Evolutionary conservation across 2,113 vertebrate species (phyloP).

Genomic region (Pangasianodon hypophthalmus): DNA sequence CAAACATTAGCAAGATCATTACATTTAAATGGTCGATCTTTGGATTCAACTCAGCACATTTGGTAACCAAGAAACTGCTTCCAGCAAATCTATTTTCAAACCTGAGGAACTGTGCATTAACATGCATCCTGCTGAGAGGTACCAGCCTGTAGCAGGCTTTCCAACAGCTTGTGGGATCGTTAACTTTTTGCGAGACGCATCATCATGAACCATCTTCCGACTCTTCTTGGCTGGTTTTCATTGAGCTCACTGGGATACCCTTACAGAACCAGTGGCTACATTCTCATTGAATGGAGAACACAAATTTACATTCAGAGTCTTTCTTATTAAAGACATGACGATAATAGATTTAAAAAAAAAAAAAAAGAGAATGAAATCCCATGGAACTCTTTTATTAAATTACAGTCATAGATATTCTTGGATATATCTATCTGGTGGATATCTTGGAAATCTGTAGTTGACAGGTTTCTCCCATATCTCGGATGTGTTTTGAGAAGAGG

Average conservation of each 20-base stretch:
- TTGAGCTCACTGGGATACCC: neutral
- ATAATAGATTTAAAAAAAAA: neutral
- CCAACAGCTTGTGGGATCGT: conserved; percentile 22
- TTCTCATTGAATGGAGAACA: neutral
- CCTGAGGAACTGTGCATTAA: conserved; percentile 15
- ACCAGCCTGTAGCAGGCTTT: conserved; percentile 29
- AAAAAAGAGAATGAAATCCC: neutral
- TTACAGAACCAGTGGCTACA: neutral
- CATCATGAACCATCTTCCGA: conserved; percentile 12
- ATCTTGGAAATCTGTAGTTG: too few species aligned
- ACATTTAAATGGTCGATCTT: neutral
- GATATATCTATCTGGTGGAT: too few species aligned
- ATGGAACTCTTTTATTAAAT: neutral
- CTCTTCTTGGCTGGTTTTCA: conserved; percentile 27
- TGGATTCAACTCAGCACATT: conserved; percentile 10
- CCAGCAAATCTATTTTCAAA: conserved; percentile 20
- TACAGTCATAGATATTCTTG: neutral
- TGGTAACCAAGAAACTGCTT: conserved; percentile 62
- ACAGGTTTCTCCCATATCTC: too few species aligned
- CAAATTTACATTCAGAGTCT: neutral
- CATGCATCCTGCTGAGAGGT: conserved; percentile 28
- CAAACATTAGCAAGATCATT: neutral
- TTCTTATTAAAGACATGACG: neutral
- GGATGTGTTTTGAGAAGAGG: neutral
- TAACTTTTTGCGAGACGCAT: conserved; percentile 33